A percentile compares a stretch with the other conserved stretches of the same genome.
These are phyloP conservation scores for Desoria tigrina DNA, from an alignment of 2,888 invertebrate species.

Conservation along the genomic window DNA sequence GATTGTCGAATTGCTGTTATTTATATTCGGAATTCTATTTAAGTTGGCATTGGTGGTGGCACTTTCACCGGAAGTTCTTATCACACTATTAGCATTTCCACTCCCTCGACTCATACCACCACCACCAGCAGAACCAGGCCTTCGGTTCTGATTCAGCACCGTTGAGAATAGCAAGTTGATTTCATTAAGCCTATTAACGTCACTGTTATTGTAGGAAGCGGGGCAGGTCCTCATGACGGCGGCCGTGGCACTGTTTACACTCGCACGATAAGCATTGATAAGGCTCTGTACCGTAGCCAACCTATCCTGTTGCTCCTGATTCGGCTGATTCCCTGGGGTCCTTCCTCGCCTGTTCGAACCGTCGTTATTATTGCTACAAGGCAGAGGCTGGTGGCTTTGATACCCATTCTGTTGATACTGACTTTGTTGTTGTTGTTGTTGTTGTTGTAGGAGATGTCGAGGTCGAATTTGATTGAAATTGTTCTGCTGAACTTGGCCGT, in stretches of 20 bases:
- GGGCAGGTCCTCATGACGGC: background rate
- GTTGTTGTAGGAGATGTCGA: background rate
- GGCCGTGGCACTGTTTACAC: background rate
- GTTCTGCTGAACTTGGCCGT: no score
- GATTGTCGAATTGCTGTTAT: no score
- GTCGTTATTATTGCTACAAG: background rate
- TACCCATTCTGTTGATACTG: background rate
- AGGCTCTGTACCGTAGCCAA: slow-evolving; percentile 15
- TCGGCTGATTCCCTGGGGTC: slow-evolving; percentile 1
- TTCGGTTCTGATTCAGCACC: slow-evolving; percentile 3
- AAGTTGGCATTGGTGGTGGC: no score
- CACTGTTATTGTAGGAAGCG: background rate
- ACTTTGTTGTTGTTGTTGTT: background rate
- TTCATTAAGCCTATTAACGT: slow-evolving; percentile 14
- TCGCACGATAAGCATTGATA: slow-evolving; percentile 13
- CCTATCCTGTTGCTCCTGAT: slow-evolving; percentile 12
- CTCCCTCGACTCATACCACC: background rate
- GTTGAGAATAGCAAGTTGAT: slow-evolving; percentile 13
- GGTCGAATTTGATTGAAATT: no score
- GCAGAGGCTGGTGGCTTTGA: no score
- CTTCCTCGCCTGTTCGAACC: background rate
- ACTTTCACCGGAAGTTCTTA: slow-evolving; percentile 4
- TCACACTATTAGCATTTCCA: slow-evolving; percentile 2
- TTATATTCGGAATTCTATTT: no score
- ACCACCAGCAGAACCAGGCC: no score